phyloP scores from a whole-genome alignment of 2,113 vertebrate species.

The Erpornis zantholeuca region DNA sequence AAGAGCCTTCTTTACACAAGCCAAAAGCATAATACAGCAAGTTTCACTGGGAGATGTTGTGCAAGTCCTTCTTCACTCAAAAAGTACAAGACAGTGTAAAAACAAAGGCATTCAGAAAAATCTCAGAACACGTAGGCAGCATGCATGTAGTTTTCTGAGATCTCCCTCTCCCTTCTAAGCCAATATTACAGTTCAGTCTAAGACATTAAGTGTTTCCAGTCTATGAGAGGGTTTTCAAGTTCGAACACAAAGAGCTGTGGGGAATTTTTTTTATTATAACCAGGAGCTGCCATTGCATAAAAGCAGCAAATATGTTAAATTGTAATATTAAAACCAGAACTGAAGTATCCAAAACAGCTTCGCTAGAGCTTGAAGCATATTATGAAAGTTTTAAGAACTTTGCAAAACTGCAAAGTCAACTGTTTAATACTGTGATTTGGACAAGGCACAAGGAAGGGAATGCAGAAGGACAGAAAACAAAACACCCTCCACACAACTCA shows the following conservation, averaged over 20 bases:
- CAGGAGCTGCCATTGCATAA: neutral
- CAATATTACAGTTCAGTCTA: neutral
- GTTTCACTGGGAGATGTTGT: neutral
- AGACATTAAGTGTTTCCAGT: neutral
- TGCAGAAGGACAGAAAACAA: neutral
- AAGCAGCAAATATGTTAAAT: neutral
- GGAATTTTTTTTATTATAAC: neutral
- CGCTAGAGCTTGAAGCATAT: neutral
- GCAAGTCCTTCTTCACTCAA: neutral
- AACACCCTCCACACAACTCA: neutral
- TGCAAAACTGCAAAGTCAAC: neutral
- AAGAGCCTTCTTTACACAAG: neutral
- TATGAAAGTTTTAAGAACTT: neutral
- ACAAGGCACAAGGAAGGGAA: neutral
- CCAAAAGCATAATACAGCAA: neutral
- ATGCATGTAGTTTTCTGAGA: fast-evolving
- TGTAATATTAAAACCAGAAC: neutral
- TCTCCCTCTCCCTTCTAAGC: neutral
- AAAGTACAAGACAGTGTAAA: neutral
- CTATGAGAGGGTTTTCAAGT: neutral
- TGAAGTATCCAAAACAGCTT: neutral
- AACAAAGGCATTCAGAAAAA: neutral
- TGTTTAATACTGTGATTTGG: neutral
- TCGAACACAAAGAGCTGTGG: neutral
- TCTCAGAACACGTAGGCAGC: neutral